phyloP scores from a whole-genome alignment of 2,888 invertebrate genomes.

The Adelphocoris suturalis region DNA sequence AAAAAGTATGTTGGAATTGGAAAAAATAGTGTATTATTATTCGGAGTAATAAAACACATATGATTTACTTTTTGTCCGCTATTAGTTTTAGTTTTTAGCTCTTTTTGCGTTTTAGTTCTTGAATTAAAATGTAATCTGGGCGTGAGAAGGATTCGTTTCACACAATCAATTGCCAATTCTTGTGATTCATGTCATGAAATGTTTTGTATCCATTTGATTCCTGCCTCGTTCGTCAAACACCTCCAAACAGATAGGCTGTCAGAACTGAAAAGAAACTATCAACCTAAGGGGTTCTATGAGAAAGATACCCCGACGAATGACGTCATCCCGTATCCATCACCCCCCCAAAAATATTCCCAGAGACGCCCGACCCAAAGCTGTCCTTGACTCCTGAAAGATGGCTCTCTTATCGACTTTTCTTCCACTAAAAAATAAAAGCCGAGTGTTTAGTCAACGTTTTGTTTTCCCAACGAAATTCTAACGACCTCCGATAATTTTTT shows the following conservation, averaged over 20 bases:
- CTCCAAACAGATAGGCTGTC: neutral
- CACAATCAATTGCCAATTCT: no score
- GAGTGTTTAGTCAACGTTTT: neutral
- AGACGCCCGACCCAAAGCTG: neutral
- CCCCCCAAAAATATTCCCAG: neutral
- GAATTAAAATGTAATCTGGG: no score
- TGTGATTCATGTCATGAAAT: no score
- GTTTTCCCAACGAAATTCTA: neutral
- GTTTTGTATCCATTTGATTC: no score
- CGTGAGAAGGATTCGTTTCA: no score
- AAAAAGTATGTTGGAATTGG: no score
- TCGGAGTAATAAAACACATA: no score
- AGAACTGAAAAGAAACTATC: neutral
- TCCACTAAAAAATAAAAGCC: conserved; percentile 2
- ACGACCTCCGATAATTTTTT: conserved; percentile 10
- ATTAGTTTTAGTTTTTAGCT: no score
- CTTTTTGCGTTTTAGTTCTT: no score
- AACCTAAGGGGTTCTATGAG: neutral
- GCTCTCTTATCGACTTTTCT: neutral
- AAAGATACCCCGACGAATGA: neutral
- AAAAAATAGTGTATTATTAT: no score
- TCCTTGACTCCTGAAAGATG: conserved; percentile 28
- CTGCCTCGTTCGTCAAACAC: neutral
- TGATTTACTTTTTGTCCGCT: no score
- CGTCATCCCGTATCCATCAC: neutral